Percentiles rank a stretch among this genome's conserved stretches.
Conservation (phyloP, 2,888 invertebrate species). For the Argynnis bischoffii region DNA sequence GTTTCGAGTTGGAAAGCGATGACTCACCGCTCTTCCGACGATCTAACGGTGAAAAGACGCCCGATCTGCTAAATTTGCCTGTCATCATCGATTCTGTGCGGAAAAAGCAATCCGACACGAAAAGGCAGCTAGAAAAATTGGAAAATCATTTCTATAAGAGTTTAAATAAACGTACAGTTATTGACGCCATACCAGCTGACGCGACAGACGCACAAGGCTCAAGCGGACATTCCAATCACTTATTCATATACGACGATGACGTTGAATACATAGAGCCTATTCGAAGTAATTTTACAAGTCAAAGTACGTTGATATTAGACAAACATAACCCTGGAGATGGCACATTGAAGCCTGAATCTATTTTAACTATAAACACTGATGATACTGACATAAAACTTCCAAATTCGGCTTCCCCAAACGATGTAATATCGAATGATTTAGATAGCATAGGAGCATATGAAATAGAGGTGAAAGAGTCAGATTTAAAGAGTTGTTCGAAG, state of each 20-base stretch:
- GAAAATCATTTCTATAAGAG: conserved; percentile 77
- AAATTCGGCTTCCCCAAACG: conserved; percentile 71
- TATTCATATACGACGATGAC: conserved; percentile 69
- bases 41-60: conserved; percentile 64
- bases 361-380: conserved; percentile 71
- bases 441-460: conserved; percentile 76
- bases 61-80: conserved; percentile 73
- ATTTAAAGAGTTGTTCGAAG: conserved; percentile 63
- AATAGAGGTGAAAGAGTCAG: conserved; percentile 74
- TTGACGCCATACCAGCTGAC: conserved; percentile 75
- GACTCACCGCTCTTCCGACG: conserved; percentile 74
- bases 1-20: conserved; percentile 77
- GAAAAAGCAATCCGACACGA: conserved; percentile 72
- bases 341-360: conserved; percentile 62
- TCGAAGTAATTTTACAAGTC: conserved; percentile 74
- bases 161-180: conserved; percentile 66
- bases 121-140: conserved; percentile 74
- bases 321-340: conserved; percentile 56
- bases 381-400: conserved; percentile 75
- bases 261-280: conserved; percentile 80
- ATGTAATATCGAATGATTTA: conserved; percentile 56
- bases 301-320: conserved; percentile 75
- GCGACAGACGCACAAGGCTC: conserved; percentile 70
- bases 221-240: conserved; percentile 68
- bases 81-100: conserved; percentile 75